These are phyloP conservation scores for Rallus crepitans DNA, from an alignment of 2,797 vertebrate species.

Conservation along the genomic window DNA sequence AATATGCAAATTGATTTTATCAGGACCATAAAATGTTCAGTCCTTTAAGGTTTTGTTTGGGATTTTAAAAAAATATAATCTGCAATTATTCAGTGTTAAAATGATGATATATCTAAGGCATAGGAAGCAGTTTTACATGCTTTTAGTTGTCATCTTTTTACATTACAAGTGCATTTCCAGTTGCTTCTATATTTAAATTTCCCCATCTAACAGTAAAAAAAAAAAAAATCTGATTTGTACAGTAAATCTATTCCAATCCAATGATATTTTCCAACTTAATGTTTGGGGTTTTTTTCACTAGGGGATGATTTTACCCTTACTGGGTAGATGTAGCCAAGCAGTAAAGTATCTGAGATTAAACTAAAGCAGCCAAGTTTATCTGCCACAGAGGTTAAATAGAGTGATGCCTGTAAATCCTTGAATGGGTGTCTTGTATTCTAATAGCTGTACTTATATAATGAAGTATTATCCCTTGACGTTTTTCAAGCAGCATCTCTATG, in stretches of 20 bases:
- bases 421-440: not conserved
- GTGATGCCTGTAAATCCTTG: not conserved
- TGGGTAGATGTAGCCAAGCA: not conserved
- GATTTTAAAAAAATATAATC: not conserved
- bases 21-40: not conserved
- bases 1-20: not conserved
- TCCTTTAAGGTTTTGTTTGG: not conserved
- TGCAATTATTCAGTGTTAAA: not conserved
- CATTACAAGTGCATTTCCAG: not conserved
- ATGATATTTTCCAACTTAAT: not conserved
- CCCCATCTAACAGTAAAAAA: not conserved
- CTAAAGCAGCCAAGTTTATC: not conserved
- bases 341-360: slow-evolving; percentile 22
- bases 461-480: not conserved
- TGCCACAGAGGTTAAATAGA: not conserved
- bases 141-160: not conserved
- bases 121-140: not conserved
- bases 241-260: not conserved
- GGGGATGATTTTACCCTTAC: not conserved
- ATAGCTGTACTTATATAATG: not conserved
- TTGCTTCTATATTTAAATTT: not conserved
- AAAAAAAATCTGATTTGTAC: not conserved
- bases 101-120: not conserved
- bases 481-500: not conserved
- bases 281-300: not conserved